phyloP scores from a whole-genome alignment of 2,797 vertebrate species.

The Enteromius anoplus region DNA sequence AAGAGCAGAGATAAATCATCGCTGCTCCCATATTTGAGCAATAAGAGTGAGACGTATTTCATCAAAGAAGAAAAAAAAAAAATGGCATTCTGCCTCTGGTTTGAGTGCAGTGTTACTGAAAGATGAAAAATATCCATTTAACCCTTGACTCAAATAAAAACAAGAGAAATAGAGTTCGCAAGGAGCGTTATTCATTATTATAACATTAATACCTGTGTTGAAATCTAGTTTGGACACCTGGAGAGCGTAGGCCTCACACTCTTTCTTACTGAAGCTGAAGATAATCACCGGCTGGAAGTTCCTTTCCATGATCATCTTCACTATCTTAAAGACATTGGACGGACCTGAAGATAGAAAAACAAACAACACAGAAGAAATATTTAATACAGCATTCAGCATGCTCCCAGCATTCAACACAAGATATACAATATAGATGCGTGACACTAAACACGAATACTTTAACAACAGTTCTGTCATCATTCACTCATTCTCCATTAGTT shows the following conservation, averaged over 20 bases:
- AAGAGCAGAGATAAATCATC: background rate
- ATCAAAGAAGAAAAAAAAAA: background rate
- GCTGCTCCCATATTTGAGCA: background rate
- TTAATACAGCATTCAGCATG: background rate
- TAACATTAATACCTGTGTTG: constrained; percentile 83
- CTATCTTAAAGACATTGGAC: constrained; percentile 98
- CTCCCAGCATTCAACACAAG: background rate
- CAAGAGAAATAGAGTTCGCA: background rate
- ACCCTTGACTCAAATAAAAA: background rate
- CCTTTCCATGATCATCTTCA: constrained; percentile 99
- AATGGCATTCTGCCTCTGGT: background rate
- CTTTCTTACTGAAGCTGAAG: constrained; percentile 99
- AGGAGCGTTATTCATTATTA: background rate
- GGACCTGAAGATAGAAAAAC: constrained; percentile 77
- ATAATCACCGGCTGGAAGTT: constrained; percentile 99
- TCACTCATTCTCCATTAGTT: too few species aligned
- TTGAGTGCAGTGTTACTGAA: background rate
- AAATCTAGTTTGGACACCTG: constrained; percentile 98
- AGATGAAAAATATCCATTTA: background rate
- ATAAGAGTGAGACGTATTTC: constrained; percentile 8
- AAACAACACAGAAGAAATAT: background rate
- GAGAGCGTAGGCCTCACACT: constrained; percentile 97
- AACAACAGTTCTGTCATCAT: too few species aligned
- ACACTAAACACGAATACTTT: background rate
- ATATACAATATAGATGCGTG: too few species aligned